These are phyloP conservation scores for Aurelia aurita complex sp. Pacific DNA, from an alignment of 30 jellyfish, hydroid and myxozoan genomes.

Conservation along the genomic window DNA sequence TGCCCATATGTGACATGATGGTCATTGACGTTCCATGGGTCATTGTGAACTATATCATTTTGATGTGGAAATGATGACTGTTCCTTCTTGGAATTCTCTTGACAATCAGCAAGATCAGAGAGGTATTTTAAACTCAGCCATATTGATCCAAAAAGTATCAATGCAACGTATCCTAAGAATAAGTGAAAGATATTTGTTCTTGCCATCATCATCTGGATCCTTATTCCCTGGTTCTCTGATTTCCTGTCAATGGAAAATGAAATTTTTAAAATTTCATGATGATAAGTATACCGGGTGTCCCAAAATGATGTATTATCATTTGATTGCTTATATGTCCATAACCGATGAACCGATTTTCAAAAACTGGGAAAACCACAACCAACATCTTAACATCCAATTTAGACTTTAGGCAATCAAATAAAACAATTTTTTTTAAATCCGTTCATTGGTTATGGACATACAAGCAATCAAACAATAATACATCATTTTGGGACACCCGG, in stretches of 20 bases:
- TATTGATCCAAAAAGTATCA: slow-evolving; percentile 37
- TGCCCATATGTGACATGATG: slow-evolving; percentile 44
- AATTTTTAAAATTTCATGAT: background rate
- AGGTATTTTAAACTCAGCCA: slow-evolving; percentile 44
- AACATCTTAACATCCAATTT: no score
- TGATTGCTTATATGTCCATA: no score
- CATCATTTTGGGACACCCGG: no score
- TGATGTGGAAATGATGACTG: slow-evolving; percentile 37
- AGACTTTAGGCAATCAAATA: no score
- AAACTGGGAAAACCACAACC: no score
- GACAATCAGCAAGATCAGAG: slow-evolving; percentile 52
- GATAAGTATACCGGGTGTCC: no score
- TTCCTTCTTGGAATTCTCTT: background rate
- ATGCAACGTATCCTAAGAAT: slow-evolving; percentile 36
- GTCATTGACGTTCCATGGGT: slow-evolving; percentile 71
- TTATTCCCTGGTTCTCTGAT: background rate
- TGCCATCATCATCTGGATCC: slow-evolving; percentile 21
- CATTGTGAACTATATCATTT: background rate
- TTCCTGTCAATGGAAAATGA: background rate
- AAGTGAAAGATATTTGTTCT: slow-evolving; percentile 2
- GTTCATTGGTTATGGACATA: no score
- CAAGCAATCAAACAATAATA: no score
- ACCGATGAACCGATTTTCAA: no score
- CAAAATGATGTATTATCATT: no score
- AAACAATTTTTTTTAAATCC: no score